Conservation (phyloP, 2,888 invertebrate species). For the Cremastobaeus sp. region DNA sequence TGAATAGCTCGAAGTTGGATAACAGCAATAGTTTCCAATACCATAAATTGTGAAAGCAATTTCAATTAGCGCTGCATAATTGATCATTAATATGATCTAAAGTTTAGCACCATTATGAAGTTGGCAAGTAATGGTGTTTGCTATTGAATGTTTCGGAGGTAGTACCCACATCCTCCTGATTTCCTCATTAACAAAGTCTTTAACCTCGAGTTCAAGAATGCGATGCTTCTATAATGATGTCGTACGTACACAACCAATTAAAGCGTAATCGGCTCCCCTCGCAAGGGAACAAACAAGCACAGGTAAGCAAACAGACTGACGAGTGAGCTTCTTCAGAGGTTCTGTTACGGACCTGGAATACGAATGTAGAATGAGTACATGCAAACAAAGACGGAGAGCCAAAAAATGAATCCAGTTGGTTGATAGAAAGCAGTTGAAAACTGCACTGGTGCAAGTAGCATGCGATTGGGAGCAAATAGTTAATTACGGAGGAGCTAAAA, state of each 20-base stretch:
- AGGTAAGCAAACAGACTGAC: constrained; percentile 46
- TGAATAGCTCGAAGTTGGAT: no score
- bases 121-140: no score
- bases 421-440: neutral
- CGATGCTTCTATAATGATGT: constrained; percentile 57
- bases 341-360: constrained; percentile 39
- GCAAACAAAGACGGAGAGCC: constrained; percentile 37
- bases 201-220: constrained; percentile 58
- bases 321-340: constrained; percentile 49
- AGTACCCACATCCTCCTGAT: constrained; percentile 16
- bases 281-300: constrained; percentile 45
- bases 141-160: constrained; percentile 13
- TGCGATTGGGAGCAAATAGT: neutral
- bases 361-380: constrained; percentile 54
- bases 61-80: no score
- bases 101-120: no score
- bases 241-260: constrained; percentile 62
- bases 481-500: no score
- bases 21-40: no score
- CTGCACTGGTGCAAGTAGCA: neutral
- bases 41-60: no score
- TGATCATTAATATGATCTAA: no score
- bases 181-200: constrained; percentile 58
- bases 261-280: constrained; percentile 57
- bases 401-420: neutral